These are phyloP conservation scores for Perdita meconis DNA, from an alignment of 2,888 invertebrate species.

Conservation along the genomic window DNA sequence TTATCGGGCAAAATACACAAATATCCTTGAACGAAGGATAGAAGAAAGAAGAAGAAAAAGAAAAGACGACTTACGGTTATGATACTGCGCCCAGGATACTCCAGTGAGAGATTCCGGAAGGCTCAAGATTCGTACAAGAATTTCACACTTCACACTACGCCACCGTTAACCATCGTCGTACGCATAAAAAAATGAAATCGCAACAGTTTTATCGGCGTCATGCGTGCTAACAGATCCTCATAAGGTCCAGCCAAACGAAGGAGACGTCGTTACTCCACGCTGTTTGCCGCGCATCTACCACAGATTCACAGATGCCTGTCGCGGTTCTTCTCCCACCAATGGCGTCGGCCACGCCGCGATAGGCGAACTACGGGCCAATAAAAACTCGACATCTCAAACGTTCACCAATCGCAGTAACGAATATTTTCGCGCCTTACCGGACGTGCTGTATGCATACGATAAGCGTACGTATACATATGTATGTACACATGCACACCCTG, in stretches of 20 bases:
- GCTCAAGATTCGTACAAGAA: background rate
- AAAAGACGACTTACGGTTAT: slow-evolving; percentile 50
- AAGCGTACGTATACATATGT: no score
- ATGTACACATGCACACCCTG: background rate
- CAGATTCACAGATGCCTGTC: slow-evolving; percentile 38
- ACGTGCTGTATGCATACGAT: no score
- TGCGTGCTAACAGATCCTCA: slow-evolving; percentile 22
- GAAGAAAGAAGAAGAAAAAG: slow-evolving; percentile 27
- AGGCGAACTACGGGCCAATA: slow-evolving; percentile 9
- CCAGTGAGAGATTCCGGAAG: slow-evolving; percentile 14
- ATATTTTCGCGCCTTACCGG: slow-evolving; percentile 21
- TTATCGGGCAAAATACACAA: background rate
- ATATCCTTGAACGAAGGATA: slow-evolving; percentile 16
- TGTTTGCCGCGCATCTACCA: slow-evolving; percentile 56
- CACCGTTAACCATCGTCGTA: slow-evolving; percentile 29
- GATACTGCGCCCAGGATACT: slow-evolving; percentile 31
- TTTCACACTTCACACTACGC: slow-evolving; percentile 39
- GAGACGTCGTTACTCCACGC: slow-evolving; percentile 31
- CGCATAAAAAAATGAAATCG: slow-evolving; percentile 5
- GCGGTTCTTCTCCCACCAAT: slow-evolving; percentile 43
- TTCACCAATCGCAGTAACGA: background rate
- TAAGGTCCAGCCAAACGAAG: background rate
- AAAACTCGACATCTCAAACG: background rate
- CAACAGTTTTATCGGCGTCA: slow-evolving; percentile 40
- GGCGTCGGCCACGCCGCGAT: slow-evolving; percentile 7